Evolutionary conservation across 2,888 invertebrate genomes (phyloP), one percentile per base, ranked within the genome.

Genomic region (Drosophila villosipedis): DNA sequence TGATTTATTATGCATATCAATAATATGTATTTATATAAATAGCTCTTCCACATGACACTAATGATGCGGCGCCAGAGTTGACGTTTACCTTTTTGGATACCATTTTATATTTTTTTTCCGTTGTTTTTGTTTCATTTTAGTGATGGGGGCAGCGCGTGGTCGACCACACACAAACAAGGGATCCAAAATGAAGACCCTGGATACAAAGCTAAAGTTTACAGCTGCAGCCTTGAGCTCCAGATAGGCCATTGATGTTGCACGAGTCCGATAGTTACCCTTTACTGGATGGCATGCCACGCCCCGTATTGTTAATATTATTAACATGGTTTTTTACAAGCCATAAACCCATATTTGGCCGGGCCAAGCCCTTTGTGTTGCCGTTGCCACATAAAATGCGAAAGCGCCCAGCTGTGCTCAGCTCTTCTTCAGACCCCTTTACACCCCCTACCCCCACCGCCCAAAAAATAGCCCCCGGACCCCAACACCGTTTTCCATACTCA

Each of bases 301-400:
- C 59, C 57, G 57, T 65, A 82, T 82, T 87, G 83, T 89, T 89
- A 86, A 87, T 89, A 89, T 76, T 87, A 87, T 87, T 87, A 87
- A 87, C 87, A 87, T 89, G 87, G 87, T 84, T 89, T 87, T 89
- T 87, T 87, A 89, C 86, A 89, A 86, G 87, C 89, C 86, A 87
- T 89, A 87, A 87, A 86, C 87, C 89, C 78, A 86, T 83, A 87
- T 84, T 89, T 86, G 78, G 84, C 59, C 73, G 35, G 78, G 75
- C 88, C 84, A 87, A 84, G 83, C 84, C 84, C 74, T 84, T 87
- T 85, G 84, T 83, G 81, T 70, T 79, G 84, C 16, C 25, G 74
- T 65, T 81, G 84, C 81, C 76, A 65, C 84, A 87, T 85, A 84
- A 87, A 87, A 83, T 76, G 60, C 74, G 57, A 75, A 63, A 69